These are phyloP conservation scores for Fissipunctia ypsillon DNA, from an alignment of 2,888 invertebrate species.

Conservation along the genomic window DNA sequence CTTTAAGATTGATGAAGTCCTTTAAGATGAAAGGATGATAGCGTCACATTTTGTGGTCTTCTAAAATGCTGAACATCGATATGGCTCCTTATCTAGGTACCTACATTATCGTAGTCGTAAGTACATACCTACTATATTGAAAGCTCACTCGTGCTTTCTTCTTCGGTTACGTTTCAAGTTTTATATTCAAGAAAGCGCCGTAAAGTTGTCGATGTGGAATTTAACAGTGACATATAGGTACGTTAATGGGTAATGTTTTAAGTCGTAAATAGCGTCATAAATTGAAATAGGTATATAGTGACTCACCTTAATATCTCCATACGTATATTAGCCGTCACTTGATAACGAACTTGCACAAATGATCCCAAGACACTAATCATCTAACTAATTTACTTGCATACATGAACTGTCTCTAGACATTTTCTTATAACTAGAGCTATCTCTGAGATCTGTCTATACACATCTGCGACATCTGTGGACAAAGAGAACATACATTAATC, in stretches of 20 bases:
- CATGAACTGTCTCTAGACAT: constrained; percentile 79
- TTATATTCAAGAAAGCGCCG: constrained; percentile 5
- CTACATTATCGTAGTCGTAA: not conserved
- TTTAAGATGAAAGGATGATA: not conserved
- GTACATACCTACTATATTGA: not conserved
- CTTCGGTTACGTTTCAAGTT: constrained; percentile 6
- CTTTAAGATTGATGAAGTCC: too few relatives aligned
- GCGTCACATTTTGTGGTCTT: not conserved
- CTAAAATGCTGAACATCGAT: not conserved
- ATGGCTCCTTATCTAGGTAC: not conserved
- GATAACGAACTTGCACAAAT: constrained; percentile 41
- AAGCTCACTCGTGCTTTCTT: constrained; percentile 9
- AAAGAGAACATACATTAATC: constrained; percentile 63
- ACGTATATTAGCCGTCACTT: constrained; percentile 21
- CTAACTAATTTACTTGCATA: constrained; percentile 78
- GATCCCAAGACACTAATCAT: constrained; percentile 71
- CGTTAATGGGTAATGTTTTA: not conserved
- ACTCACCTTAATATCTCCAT: constrained; percentile 61
- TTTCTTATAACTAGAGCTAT: constrained; percentile 81
- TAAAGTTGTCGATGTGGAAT: constrained; percentile 5
- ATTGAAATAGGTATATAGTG: constrained; percentile 2
- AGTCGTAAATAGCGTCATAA: constrained; percentile 7
- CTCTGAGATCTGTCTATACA: constrained; percentile 79
- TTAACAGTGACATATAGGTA: constrained; percentile 4
- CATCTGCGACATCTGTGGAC: constrained; percentile 75